Evolutionary conservation across 2,113 vertebrate genomes (phyloP).

Genomic region (Vireo altiloquus): DNA sequence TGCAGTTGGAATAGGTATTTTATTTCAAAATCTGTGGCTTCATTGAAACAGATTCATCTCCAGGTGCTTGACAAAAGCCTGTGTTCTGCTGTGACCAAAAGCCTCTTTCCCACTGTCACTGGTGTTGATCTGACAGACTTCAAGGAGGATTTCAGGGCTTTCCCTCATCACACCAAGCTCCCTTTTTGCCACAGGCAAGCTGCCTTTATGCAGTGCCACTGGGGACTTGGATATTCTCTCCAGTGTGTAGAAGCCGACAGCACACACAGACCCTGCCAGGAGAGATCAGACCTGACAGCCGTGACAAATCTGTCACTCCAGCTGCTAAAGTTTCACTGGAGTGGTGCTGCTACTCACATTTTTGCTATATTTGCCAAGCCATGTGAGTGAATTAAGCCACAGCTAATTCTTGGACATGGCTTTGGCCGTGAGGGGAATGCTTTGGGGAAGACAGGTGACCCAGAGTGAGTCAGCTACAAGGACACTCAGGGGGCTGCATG

Average conservation of each 20-base stretch:
- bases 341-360: background rate
- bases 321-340: background rate
- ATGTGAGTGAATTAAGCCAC: background rate
- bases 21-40: background rate
- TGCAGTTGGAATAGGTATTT: background rate
- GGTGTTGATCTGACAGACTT: background rate
- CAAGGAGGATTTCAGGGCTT: background rate
- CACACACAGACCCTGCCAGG: background rate
- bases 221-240: background rate
- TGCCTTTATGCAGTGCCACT: background rate
- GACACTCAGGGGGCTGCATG: background rate
- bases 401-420: background rate
- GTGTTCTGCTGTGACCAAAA: background rate
- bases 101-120: background rate
- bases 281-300: background rate
- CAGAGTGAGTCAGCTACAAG: background rate
- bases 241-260: background rate
- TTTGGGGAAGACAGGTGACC: background rate
- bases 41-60: background rate
- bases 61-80: background rate
- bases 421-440: background rate
- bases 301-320: background rate
- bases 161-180: background rate
- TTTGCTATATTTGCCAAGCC: background rate
- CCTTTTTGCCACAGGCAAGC: background rate